Conservation (phyloP, 1,140 invertebrate genomes). For the Gerris buenoi region DNA sequence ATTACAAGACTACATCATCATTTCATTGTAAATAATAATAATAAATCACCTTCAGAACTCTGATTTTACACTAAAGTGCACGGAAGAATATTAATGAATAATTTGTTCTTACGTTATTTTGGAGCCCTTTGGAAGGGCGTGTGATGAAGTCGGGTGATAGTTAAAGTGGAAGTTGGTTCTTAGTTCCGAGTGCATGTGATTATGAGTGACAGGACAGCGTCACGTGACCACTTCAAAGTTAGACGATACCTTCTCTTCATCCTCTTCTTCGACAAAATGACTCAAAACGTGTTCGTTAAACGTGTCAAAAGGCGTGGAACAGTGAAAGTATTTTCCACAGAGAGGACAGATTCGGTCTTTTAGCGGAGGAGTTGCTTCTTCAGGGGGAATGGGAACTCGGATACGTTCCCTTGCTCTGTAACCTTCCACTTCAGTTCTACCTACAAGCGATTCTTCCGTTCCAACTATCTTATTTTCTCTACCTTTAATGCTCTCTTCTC, state of each 20-base stretch:
- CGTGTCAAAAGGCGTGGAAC: constrained; percentile 27
- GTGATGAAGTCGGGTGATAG: neutral
- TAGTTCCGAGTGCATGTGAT: neutral
- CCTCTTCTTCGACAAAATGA: constrained; percentile 31
- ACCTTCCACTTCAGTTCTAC: neutral
- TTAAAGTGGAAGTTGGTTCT: neutral
- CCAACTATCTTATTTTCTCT: neutral
- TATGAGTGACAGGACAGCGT: neutral
- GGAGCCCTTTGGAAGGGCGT: neutral
- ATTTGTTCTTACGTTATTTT: neutral
- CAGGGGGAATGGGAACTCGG: neutral
- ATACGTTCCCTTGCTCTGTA: neutral
- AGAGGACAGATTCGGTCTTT: constrained; percentile 31
- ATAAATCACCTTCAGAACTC: too few relatives aligned
- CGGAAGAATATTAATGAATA: too few relatives aligned
- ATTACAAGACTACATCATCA: too few relatives aligned
- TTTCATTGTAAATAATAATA: too few relatives aligned
- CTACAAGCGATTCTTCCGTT: neutral
- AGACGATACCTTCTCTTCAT: constrained; percentile 14
- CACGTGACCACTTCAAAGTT: constrained; percentile 15
- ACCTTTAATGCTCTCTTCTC: neutral
- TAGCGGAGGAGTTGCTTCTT: neutral
- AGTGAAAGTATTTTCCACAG: constrained; percentile 29
- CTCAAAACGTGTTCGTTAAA: constrained; percentile 35
- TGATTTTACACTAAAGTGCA: too few relatives aligned